These are phyloP conservation scores for Brachirus orientalis DNA, from an alignment of 2,113 vertebrate species.

Conservation along the genomic window DNA sequence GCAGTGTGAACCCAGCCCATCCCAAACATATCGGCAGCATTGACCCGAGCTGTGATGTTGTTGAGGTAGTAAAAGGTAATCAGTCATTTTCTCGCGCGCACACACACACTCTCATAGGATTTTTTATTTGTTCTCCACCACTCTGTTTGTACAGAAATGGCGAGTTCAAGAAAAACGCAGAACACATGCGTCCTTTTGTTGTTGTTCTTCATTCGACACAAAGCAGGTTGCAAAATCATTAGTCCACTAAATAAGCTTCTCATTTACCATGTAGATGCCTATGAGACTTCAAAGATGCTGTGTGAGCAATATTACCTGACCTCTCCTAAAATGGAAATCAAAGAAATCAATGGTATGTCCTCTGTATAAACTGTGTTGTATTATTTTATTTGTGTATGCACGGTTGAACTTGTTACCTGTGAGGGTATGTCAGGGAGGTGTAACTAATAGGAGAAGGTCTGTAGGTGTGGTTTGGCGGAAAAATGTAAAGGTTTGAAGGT, in stretches of 20 bases:
- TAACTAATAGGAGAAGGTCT: too few relatives aligned
- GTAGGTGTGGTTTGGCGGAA: too few relatives aligned
- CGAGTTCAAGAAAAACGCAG: too few relatives aligned
- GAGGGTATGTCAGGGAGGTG: too few relatives aligned
- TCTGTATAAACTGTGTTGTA: background rate
- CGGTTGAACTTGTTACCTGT: too few relatives aligned
- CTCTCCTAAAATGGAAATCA: slow-evolving; percentile 92
- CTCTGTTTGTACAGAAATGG: slow-evolving; percentile 6
- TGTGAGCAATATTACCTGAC: slow-evolving; percentile 98
- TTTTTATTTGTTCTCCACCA: background rate
- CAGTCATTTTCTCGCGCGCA: slow-evolving; percentile 3
- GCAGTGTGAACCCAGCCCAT: slow-evolving; percentile 87
- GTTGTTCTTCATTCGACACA: too few relatives aligned
- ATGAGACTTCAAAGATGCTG: slow-evolving; percentile 91
- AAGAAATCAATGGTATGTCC: slow-evolving; percentile 90
- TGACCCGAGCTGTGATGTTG: slow-evolving; percentile 95
- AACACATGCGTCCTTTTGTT: too few relatives aligned
- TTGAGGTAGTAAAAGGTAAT: slow-evolving; percentile 92
- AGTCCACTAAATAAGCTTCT: background rate
- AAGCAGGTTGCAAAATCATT: too few relatives aligned
- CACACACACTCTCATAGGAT: slow-evolving; percentile 3
- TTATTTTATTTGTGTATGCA: background rate
- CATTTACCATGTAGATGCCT: slow-evolving; percentile 87
- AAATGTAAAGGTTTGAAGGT: too few relatives aligned
- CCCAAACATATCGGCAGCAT: slow-evolving; percentile 97